Evolutionary conservation across 2,797 vertebrate genomes (phyloP).

Genomic region (Varecia variegata): DNA sequence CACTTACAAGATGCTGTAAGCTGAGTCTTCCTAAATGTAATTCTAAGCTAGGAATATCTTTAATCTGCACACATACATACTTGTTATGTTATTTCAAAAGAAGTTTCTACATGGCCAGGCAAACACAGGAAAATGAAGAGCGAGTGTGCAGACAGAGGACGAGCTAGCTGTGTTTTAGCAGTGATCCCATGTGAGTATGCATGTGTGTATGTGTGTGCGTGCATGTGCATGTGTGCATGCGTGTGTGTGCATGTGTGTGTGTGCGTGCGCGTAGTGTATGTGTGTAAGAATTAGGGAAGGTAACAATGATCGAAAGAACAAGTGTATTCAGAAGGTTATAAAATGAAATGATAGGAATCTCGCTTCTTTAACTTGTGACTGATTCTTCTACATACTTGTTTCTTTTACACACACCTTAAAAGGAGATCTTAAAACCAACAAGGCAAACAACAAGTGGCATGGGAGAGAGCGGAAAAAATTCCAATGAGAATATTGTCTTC

Average conservation of each 20-base stretch:
- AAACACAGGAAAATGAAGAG: not conserved
- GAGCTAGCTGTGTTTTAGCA: not conserved
- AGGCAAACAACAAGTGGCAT: not conserved
- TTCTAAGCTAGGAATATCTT: slow-evolving; percentile 56
- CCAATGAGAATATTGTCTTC: not conserved
- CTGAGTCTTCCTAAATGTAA: slow-evolving; percentile 24
- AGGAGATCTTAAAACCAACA: not conserved
- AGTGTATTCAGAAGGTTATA: not conserved
- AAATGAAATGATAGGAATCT: not conserved
- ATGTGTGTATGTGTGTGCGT: not conserved
- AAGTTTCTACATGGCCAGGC: not conserved
- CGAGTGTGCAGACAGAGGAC: not conserved
- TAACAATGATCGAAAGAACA: not conserved
- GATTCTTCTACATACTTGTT: not conserved
- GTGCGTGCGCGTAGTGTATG: too few relatives aligned
- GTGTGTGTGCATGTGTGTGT: not conserved
- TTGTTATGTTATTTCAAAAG: not conserved
- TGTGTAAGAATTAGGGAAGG: not conserved
- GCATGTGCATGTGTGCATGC: not conserved
- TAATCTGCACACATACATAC: not conserved
- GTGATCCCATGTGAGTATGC: not conserved
- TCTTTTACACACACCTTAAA: not conserved
- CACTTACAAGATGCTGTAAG: not conserved
- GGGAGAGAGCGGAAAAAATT: not conserved
- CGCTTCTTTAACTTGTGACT: not conserved